These are phyloP conservation scores for Rhopalosiphum padi DNA, from an alignment of 1,140 invertebrate species.

Conservation along the genomic window DNA sequence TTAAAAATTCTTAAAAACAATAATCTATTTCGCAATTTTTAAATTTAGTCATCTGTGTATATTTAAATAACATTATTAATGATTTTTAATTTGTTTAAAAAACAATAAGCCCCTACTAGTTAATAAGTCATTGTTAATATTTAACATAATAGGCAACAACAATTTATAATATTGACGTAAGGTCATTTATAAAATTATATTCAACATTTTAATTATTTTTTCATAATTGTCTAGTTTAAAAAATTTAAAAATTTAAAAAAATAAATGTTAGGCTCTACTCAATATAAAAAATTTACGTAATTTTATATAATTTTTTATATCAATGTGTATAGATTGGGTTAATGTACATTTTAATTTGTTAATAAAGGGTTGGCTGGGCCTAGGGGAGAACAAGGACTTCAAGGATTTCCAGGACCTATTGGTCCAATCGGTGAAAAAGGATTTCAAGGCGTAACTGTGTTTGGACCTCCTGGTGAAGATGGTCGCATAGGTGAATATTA, in stretches of 20 bases:
- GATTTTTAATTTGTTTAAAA: too few species aligned
- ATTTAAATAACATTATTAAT: too few species aligned
- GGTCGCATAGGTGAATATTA: conserved; percentile 64
- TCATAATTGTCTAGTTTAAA: neutral
- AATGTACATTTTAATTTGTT: conserved; percentile 11
- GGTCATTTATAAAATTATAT: neutral
- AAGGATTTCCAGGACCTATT: conserved; percentile 70
- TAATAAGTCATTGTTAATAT: too few species aligned
- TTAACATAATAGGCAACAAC: too few species aligned
- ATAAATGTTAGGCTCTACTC: neutral
- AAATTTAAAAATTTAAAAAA: neutral
- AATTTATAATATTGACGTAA: too few species aligned
- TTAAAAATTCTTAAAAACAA: too few species aligned
- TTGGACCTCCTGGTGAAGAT: conserved; percentile 72
- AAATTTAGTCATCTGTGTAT: too few species aligned
- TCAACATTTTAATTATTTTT: neutral
- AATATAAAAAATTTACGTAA: neutral
- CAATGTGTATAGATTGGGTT: neutral
- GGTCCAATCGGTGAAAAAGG: conserved; percentile 73
- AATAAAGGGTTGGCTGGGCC: conserved; percentile 58
- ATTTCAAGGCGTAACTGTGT: conserved; percentile 70
- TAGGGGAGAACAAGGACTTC: conserved; percentile 69
- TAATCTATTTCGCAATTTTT: too few species aligned
- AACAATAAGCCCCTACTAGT: too few species aligned
- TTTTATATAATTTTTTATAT: neutral